phyloP scores from a whole-genome alignment of 1,140 invertebrate genomes.

The Cotesia typhae region DNA sequence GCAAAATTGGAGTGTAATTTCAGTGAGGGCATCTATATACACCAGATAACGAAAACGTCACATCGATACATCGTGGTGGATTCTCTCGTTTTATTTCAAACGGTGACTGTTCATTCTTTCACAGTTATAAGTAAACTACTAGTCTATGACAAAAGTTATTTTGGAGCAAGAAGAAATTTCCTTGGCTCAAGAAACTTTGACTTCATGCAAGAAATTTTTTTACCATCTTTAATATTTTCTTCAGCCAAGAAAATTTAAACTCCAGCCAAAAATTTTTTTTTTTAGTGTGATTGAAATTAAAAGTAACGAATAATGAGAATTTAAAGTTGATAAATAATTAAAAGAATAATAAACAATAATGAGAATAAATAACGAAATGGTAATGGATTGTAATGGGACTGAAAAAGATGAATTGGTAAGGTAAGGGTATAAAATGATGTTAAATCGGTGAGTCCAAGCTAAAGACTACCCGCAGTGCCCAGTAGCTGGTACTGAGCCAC shows the following conservation, averaged over 20 bases:
- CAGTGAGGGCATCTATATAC: constrained; percentile 27
- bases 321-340: neutral
- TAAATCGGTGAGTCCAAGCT: constrained; percentile 15
- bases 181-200: too few relatives aligned
- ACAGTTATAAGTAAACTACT: neutral
- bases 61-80: constrained; percentile 33
- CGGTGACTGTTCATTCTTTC: neutral
- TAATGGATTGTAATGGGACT: neutral
- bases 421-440: constrained; percentile 12
- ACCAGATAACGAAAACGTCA: constrained; percentile 29
- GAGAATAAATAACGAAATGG: neutral
- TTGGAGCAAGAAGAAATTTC: too few relatives aligned
- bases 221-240: too few relatives aligned
- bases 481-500: constrained; percentile 27
- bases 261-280: too few relatives aligned
- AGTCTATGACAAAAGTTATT: neutral
- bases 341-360: constrained; percentile 6
- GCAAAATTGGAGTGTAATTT: constrained; percentile 43
- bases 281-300: neutral
- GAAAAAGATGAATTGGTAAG: constrained; percentile 2
- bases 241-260: too few relatives aligned
- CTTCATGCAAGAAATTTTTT: too few relatives aligned
- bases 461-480: constrained; percentile 37
- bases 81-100: constrained; percentile 13
- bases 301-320: neutral